Base-by-base conservation (phyloP, 2,888 invertebrate species). In the Tetranychus piercei region DNA sequence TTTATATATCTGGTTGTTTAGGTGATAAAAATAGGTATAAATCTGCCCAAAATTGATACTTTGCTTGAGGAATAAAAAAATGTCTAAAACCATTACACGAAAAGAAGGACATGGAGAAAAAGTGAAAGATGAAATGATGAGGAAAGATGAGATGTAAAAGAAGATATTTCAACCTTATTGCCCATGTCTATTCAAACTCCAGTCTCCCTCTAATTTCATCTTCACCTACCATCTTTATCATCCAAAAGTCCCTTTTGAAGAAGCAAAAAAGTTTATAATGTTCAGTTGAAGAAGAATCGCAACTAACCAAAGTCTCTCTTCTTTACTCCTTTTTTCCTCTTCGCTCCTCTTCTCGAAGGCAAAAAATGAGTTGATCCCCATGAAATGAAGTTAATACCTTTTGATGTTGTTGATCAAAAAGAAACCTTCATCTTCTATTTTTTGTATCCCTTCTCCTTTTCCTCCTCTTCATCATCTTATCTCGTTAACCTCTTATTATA, bases 371-470 rank as follows among this genome's bases (percentile, higher is more conserved):
- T 55, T 55, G 55, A 55, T 55, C 55, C 55, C 15, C 55, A 55
- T 55, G 55, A 55, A 55, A 55, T 55, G 55, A 55, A 55, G 55
- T 55, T 55, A 55, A 55, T 55, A 55, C 55, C 55, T 55, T 55
- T 55, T 55, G 55, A 55, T 55, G 55, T 55, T 55, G 55, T 15
- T 55, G 11, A 15, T 55, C 9, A 55, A 55, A 34, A 34, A 34
- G 34, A 3, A 34, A 34, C 34, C 34, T 34, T 34, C 34, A 34
- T 34, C 34, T 34, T 34, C 34, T 34, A 34, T 34, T 55, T 55
- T 55, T 55, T 55, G 11, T 55, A 15, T 55, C 55, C 15, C 55
- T 55, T 55, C 55, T 15, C 15, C 55, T 55, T 15, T 15, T 55
- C 55, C 9, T 55, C 55, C 9, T 55, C 55, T 15, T 55, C 55